Evolutionary conservation across 2,113 vertebrate genomes (phyloP).

Genomic region (Globicephala melas): DNA sequence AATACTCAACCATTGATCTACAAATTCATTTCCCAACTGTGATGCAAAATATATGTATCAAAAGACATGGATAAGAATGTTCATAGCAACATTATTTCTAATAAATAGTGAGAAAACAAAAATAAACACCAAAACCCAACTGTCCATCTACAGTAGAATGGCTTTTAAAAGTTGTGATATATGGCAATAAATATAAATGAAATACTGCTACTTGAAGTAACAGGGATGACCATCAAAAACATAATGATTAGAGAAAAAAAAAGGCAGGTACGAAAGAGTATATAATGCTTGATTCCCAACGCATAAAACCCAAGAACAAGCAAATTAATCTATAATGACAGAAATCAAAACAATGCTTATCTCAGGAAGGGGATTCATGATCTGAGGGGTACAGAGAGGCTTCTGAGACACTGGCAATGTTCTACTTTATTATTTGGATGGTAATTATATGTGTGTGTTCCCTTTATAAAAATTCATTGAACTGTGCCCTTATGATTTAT

Average conservation of each 20-base stretch:
- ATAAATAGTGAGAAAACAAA: not conserved
- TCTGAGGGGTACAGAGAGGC: not conserved
- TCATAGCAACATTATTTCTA: not conserved
- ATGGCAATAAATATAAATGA: not conserved
- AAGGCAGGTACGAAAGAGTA: not conserved
- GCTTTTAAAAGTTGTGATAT: not conserved
- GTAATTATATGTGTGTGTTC: not conserved
- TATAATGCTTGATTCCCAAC: not conserved
- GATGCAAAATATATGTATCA: not conserved
- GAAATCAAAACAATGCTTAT: not conserved
- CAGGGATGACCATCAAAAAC: not conserved
- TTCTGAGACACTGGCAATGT: not conserved
- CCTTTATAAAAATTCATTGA: not conserved
- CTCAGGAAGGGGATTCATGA: not conserved
- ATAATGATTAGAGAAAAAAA: not conserved
- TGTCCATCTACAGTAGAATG: not conserved
- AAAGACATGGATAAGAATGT: not conserved
- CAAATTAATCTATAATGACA: not conserved
- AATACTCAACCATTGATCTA: not conserved
- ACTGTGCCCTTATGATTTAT: not conserved
- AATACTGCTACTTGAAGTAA: not conserved
- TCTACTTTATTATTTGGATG: not conserved
- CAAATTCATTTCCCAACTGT: not conserved
- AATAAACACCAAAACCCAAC: not conserved
- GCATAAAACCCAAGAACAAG: not conserved